Conservation (phyloP, 2,797 vertebrate genomes). For the Halcyon smyrnensis region DNA sequence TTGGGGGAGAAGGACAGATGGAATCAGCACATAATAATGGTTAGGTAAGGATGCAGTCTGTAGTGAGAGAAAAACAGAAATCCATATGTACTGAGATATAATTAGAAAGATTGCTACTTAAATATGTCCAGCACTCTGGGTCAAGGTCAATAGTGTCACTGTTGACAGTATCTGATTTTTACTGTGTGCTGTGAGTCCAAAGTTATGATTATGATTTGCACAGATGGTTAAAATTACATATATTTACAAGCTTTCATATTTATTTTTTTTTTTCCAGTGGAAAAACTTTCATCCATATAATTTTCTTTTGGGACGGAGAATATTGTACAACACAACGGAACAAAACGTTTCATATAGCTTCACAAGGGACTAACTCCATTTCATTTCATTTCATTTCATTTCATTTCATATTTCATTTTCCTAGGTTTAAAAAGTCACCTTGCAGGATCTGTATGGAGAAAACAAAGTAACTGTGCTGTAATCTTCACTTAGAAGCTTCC, state of each 20-base stretch:
- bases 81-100: not conserved
- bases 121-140: not conserved
- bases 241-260: not conserved
- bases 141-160: not conserved
- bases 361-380: not conserved
- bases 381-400: not conserved
- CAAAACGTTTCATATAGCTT: not conserved
- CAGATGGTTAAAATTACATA: not conserved
- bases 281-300: not conserved
- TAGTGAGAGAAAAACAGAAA: not conserved
- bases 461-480: not conserved
- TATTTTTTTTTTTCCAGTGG: not conserved
- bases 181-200: not conserved
- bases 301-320: not conserved
- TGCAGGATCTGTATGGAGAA: not conserved
- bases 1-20: not conserved
- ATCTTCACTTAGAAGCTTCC: not conserved
- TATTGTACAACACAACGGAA: not conserved
- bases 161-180: not conserved
- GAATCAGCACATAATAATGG: not conserved
- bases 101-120: not conserved
- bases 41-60: not conserved
- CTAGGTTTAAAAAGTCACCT: not conserved
- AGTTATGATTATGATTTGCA: not conserved
- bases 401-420: not conserved